Evolutionary conservation across 2,113 vertebrate genomes (phyloP), one percentile per base, ranked within the genome.

Genomic region (Xyliphius kryptos): DNA sequence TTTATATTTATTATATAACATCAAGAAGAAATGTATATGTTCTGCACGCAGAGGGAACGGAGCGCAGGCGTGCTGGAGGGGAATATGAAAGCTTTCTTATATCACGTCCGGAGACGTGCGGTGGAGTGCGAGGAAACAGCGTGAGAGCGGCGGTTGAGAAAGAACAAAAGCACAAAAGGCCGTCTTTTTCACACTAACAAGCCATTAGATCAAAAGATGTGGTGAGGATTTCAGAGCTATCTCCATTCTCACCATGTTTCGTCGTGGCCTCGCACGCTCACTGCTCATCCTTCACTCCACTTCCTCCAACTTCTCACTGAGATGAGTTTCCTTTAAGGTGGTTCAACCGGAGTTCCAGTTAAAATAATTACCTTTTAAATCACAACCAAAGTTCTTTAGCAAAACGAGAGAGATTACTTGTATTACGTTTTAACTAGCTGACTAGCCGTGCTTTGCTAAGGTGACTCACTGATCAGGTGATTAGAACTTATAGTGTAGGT

Each of bases 131-230:
- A 64, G 22, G 17, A 64, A 37, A 38, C 62, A 64, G 15, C 17
- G 12, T 47, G 52, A 59, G 43, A 15, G 40, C 8, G 44, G 15
- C 26, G 15, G 32, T 10, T 10, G 15, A 43, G 17, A 36, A 41
- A 46, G 52, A 48, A 20, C 16, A 44, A 36, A 46, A 48, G 22
- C 12, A 43, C 10, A n/a, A 61, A 14, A 22, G 16, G 19, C 21
- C 2, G 1, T 16, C 15, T 32, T 26, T 26, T 54, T 46, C 49
- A 53, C 17, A 54, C 20, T 53, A 63, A 32, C n/a, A 63, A 44
- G 61, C 51, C 36, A 38, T 36, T 47, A 20, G 41, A 64, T 55
- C 41, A 64, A 64, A 64, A 46, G 41, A 46, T 55, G 5, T 36
- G 9, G 16, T n/a, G 22, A n/a, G 21, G 40, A 32, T 55, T 55